phyloP scores from a whole-genome alignment of 2,797 vertebrate species.

The Coracias cyanogaster region DNA sequence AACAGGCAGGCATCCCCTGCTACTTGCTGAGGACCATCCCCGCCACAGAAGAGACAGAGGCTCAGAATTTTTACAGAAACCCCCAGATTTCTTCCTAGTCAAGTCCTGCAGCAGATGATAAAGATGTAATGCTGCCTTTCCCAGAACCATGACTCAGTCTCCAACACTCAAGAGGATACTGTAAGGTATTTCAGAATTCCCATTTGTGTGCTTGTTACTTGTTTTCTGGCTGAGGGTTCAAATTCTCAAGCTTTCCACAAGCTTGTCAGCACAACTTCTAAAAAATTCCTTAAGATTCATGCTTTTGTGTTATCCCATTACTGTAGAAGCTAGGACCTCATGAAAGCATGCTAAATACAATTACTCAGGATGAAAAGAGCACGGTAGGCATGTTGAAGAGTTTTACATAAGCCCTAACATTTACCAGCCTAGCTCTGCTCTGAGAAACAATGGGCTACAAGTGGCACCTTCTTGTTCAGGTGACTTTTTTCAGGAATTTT shows the following conservation, averaged over 20 bases:
- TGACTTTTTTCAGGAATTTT: neutral
- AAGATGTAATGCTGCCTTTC: slow-evolving; percentile 12
- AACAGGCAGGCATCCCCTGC: neutral
- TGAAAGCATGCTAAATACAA: neutral
- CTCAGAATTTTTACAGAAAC: neutral
- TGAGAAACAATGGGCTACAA: neutral
- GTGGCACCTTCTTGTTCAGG: neutral
- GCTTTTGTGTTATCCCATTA: neutral
- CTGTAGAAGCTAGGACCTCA: neutral
- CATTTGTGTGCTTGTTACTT: neutral
- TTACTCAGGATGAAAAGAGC: neutral
- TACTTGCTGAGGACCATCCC: neutral
- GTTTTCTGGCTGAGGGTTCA: neutral
- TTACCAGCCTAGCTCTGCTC: neutral
- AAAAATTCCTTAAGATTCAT: slow-evolving; percentile 13
- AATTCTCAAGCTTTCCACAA: slow-evolving; percentile 39
- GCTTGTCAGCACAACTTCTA: neutral
- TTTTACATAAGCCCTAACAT: neutral
- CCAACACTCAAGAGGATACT: neutral
- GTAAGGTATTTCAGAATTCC: neutral
- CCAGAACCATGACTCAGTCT: slow-evolving; percentile 43
- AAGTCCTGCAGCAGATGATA: slow-evolving; percentile 10
- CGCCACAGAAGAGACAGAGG: neutral
- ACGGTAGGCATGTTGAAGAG: neutral
- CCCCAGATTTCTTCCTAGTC: neutral